Evolutionary conservation across 2,888 invertebrate species (phyloP).

Genomic region (Netelia melanura): DNA sequence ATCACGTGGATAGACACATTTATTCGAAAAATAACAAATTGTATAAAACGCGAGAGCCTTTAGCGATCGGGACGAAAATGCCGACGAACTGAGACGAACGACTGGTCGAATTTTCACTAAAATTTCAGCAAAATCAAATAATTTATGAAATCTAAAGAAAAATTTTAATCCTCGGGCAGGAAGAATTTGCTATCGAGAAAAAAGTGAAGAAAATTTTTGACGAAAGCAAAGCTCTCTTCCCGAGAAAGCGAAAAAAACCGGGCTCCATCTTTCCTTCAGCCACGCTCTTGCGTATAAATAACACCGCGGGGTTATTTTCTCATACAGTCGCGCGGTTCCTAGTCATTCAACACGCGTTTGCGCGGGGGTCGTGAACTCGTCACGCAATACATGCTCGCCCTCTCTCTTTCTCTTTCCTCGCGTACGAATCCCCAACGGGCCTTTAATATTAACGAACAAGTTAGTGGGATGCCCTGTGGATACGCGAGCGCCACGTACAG

Average conservation of each 20-base stretch:
- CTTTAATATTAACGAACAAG: constrained; percentile 84
- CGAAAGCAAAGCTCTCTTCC: too few species aligned
- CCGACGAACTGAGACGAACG: too few species aligned
- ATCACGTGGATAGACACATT: too few species aligned
- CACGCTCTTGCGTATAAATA: neutral
- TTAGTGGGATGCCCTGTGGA: constrained; percentile 79
- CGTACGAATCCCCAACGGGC: constrained; percentile 77
- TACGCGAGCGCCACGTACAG: constrained; percentile 45
- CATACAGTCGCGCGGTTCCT: constrained; percentile 37
- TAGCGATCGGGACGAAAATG: too few species aligned
- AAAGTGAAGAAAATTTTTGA: neutral
- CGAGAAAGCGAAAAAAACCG: constrained; percentile 15
- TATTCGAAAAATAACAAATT: too few species aligned
- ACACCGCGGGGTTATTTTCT: constrained; percentile 28
- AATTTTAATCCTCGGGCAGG: too few species aligned
- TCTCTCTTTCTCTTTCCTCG: constrained; percentile 60
- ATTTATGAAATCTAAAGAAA: too few species aligned
- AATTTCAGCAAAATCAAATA: too few species aligned
- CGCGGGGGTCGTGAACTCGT: constrained; percentile 68
- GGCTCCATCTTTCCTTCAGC: constrained; percentile 1
- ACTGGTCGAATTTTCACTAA: too few species aligned
- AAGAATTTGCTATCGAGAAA: neutral
- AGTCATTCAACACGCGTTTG: constrained; percentile 73
- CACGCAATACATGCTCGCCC: constrained; percentile 66
- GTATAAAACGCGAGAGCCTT: too few species aligned